Conservation (phyloP, 2,797 vertebrate species). For the Cyprinodon diabolis region DNA sequence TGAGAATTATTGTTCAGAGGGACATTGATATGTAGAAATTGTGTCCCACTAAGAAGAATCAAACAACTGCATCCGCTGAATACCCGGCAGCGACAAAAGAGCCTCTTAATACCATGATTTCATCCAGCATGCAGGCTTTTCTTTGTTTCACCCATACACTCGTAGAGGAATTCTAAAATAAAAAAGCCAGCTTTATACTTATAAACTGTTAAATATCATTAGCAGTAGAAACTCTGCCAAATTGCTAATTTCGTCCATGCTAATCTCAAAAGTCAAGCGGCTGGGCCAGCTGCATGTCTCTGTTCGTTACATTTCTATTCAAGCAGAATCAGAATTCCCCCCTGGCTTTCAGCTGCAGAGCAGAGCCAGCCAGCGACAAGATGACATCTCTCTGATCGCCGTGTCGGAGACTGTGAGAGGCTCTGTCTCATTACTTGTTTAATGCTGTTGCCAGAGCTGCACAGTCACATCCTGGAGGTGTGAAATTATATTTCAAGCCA, state of each 20-base stretch:
- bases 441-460: conserved; percentile 70
- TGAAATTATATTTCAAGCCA: conserved; percentile 83
- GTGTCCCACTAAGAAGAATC: background rate
- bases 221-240: conserved; percentile 14
- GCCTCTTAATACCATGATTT: background rate
- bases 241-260: conserved; percentile 4
- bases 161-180: background rate
- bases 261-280: conserved; percentile 2
- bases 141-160: background rate
- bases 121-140: background rate
- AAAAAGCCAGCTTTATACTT: background rate
- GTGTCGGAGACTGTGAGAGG: conserved; percentile 56
- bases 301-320: conserved; percentile 40
- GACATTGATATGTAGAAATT: background rate
- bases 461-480: conserved; percentile 75
- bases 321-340: conserved; percentile 44
- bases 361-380: conserved; percentile 57
- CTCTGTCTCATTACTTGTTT: conserved; percentile 81
- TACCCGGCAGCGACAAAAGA: background rate
- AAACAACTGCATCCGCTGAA: background rate
- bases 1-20: background rate
- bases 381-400: conserved; percentile 75
- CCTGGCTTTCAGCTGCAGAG: conserved; percentile 47
- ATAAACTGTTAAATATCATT: conserved; percentile 10
- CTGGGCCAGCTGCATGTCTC: conserved; percentile 4